Evolutionary conservation across 2,113 vertebrate species (phyloP), one percentile per base, ranked within the genome.

Genomic region (Azemiops feae): DNA sequence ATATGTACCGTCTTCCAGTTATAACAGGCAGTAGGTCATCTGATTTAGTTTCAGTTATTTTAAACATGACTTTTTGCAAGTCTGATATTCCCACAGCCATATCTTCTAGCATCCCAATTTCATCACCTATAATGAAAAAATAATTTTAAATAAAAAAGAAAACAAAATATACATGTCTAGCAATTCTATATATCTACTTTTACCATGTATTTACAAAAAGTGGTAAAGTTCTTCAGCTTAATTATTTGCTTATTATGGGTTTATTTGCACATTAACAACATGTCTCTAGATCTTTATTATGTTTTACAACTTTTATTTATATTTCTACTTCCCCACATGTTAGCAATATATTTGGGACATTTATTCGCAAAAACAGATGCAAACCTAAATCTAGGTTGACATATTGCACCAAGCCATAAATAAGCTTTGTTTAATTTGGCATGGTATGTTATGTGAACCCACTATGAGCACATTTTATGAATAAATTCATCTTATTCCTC

Each of bases 81-180:
- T 99, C 99, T 54, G 99, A 98, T 97, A 99, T 98, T 86, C 99
- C 98, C 94, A 99, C 98, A 94, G 98, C 98, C 99, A 99, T 99
- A 96, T 99, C 99, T 97, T 99, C 99, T 50, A 99, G 98, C 99
- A 99, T 99, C 60, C 99, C 99, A 0, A 99, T 98, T 97, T 99
- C 99, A 95, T 99, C 99, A 97, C 99, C 99, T 99, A 91, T 90
- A 89, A 45, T 64, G 53, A 93, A 86, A 50, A 45, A 95, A 94
- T 89, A 2, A 43, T 96, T 94, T 96, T 94, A 95, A 95, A 69
- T n/a, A 94, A 55, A 92, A 92, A 95, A 93, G 74, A 92, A 92
- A 95, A 45, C 54, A 3, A 95, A 95, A 94, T 91, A 92, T 92
- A 87, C 74, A 52, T 57, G 92, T 94, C 87, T 34, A 45, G 52